These are phyloP conservation scores for Idris sp. DNA, from an alignment of 1,140 invertebrate genomes.

Conservation along the genomic window DNA sequence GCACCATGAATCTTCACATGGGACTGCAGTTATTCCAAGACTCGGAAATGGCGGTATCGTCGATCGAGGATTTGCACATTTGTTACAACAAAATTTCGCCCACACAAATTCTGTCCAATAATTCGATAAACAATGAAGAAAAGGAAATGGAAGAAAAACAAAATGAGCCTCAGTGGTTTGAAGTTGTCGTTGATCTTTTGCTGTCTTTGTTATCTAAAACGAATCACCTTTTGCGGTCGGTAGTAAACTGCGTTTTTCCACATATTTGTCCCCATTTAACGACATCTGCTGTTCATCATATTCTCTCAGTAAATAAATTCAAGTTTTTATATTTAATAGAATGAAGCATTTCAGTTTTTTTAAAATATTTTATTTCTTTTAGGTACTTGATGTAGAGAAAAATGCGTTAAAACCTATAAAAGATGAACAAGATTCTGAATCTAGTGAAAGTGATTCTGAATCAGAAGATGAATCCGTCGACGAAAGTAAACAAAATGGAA, in stretches of 20 bases:
- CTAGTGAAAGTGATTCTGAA: constrained; percentile 70
- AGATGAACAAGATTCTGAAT: constrained; percentile 72
- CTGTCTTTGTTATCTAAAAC: constrained; percentile 85
- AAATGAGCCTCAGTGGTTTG: constrained; percentile 86
- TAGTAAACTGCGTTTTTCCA: constrained; percentile 85
- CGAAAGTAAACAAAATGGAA: constrained; percentile 65
- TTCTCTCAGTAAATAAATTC: constrained; percentile 81
- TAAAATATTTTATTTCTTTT: constrained; percentile 6
- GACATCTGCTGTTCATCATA: constrained; percentile 82
- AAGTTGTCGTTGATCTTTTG: constrained; percentile 88
- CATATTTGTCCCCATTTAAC: constrained; percentile 85
- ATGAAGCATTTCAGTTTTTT: not conserved
- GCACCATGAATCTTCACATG: constrained; percentile 84
- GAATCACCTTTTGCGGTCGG: constrained; percentile 82
- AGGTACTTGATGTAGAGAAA: constrained; percentile 82
- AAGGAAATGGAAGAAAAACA: constrained; percentile 69
- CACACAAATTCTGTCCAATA: too few relatives aligned
- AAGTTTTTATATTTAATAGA: not conserved
- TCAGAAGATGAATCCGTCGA: constrained; percentile 69
- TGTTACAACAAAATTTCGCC: constrained; percentile 82
- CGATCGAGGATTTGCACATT: constrained; percentile 83
- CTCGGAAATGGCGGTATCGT: constrained; percentile 82
- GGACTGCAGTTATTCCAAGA: constrained; percentile 85
- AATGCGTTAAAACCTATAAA: constrained; percentile 77
- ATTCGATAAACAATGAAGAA: too few relatives aligned